Conservation (phyloP, 2,888 invertebrate genomes). For the Thyatira batis region DNA sequence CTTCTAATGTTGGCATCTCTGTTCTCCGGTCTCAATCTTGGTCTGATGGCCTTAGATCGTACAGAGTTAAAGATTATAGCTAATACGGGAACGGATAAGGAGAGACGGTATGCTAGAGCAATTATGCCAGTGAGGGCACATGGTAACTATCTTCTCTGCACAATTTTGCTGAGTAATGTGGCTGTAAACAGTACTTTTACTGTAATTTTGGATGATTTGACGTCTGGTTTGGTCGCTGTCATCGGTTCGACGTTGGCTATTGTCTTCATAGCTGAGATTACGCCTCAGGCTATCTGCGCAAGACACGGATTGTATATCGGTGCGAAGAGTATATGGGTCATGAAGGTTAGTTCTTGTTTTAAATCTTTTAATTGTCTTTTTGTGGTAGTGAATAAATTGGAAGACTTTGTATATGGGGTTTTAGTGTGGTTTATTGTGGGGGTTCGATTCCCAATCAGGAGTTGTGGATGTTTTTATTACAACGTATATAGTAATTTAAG, state of each 20-base stretch:
- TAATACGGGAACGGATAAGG: constrained; percentile 93
- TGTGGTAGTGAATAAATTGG: background rate
- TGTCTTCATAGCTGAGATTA: constrained; percentile 98
- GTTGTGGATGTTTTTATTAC: too few relatives aligned
- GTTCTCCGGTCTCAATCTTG: constrained; percentile 97
- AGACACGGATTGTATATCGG: constrained; percentile 97
- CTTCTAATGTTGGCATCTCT: constrained; percentile 95
- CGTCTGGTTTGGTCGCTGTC: constrained; percentile 94
- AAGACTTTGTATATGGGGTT: too few relatives aligned
- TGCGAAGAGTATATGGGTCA: constrained; percentile 96
- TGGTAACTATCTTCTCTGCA: constrained; percentile 96
- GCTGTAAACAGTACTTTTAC: constrained; percentile 98
- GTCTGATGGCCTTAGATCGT: constrained; percentile 96
- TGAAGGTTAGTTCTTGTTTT: constrained; percentile 81
- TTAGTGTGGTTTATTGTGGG: too few relatives aligned
- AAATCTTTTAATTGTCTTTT: too few relatives aligned
- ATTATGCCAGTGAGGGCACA: constrained; percentile 96
- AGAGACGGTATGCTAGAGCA: constrained; percentile 90
- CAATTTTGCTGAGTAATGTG: constrained; percentile 91
- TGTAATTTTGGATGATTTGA: constrained; percentile 96
- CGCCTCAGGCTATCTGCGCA: constrained; percentile 97
- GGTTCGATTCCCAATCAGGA: too few relatives aligned
- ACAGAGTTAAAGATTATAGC: constrained; percentile 96
- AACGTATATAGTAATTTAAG: too few relatives aligned
- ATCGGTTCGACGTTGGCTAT: constrained; percentile 96